Evolutionary conservation across 2,888 invertebrate genomes (phyloP), one percentile per base, ranked within the genome.

Genomic region (Carcina quercana): DNA sequence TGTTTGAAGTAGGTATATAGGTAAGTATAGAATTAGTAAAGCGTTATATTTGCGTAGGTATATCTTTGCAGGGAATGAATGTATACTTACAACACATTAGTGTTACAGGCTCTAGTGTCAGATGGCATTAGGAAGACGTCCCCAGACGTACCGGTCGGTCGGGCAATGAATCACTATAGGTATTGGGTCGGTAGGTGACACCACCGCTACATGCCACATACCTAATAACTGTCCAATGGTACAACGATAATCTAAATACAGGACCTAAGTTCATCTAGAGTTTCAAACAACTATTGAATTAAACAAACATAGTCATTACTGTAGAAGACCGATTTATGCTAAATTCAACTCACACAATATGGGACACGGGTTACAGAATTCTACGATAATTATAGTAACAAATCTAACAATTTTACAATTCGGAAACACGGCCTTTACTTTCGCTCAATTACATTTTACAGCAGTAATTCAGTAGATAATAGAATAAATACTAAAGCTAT

Each of bases 61-160:
- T n/a, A n/a, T 66, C 72, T 71, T 60, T 75, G 60, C 63, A 63
- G 67, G 70, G 63, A 60, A 52, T 60, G 58, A 66, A 79, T n/a
- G n/a, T n/a, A n/a, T 82, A 83, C 80, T 83, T 79, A 82, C 82
- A 78, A 83, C 67, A 69, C 70, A 62, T 60, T 61, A 68, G 73
- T 74, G 69, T 75, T 67, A 68, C 54, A 64, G 63, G n/a, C n/a
- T n/a, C n/a, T n/a, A n/a, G n/a, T n/a, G n/a, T 67, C 61, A 62
- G 62, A 59, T 60, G 55, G 53, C 53, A 57, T 49, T 59, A 53
- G 58, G 68, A 52, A 59, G 66, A 59, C 63, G 56, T 64, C 64
- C n/a, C n/a, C 61, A 59, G 70, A 58, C 50, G 62, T n/a, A 69
- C 59, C 71, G 60, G 54, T 62, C 55, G 60, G 62, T 55, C 55